Conservation (phyloP, 2,113 vertebrate species). For the Dermatemys mawii region DNA sequence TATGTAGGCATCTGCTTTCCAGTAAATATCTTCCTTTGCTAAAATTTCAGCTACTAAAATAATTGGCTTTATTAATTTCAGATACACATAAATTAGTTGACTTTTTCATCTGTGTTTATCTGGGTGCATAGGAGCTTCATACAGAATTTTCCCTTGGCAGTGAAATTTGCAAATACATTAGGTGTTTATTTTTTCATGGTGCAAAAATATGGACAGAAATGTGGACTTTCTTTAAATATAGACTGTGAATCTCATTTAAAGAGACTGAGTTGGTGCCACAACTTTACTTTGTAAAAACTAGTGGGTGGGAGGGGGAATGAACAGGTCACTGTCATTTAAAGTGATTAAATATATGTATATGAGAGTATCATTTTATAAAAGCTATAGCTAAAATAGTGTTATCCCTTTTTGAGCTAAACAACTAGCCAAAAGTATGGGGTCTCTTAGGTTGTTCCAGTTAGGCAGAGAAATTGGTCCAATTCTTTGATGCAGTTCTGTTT, state of each 20-base stretch:
- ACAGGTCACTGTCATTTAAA: not conserved
- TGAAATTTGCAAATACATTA: not conserved
- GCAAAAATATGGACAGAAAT: not conserved
- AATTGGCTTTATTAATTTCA: not conserved
- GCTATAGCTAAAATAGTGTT: not conserved
- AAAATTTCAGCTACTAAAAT: not conserved
- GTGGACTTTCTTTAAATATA: not conserved
- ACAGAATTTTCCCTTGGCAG: not conserved
- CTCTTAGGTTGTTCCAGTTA: not conserved
- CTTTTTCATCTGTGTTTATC: not conserved
- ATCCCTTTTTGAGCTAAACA: not conserved
- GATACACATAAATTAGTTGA: not conserved
- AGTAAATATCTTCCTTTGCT: not conserved
- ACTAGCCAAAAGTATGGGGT: not conserved
- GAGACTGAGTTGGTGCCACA: not conserved
- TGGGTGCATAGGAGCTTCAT: not conserved
- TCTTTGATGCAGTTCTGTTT: not conserved
- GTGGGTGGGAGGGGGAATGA: fast-evolving
- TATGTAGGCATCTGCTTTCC: not conserved
- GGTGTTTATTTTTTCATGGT: not conserved
- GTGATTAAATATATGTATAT: not conserved
- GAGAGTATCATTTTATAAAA: not conserved
- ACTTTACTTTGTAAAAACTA: fast-evolving
- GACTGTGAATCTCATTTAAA: not conserved
- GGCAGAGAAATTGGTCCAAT: not conserved